Evolutionary conservation across 1,140 invertebrate species (phyloP).

Genomic region (roundworm (Caenorhabditis elegans)): DNA sequence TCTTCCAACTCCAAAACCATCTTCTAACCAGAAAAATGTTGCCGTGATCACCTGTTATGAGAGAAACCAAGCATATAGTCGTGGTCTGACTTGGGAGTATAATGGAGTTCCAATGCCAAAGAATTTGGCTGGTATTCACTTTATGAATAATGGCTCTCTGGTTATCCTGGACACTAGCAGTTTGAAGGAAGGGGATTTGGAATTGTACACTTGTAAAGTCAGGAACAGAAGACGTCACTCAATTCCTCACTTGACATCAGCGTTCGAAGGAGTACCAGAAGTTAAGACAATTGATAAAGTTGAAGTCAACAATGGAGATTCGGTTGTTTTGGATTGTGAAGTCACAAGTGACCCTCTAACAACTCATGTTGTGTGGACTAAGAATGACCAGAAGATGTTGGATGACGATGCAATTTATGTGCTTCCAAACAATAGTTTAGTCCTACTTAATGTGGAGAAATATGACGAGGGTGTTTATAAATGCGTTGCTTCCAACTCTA

Average conservation of each 20-base stretch:
- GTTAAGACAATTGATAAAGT: neutral
- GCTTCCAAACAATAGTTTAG: conserved; percentile 66
- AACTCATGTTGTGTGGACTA: conserved; percentile 55
- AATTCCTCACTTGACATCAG: neutral
- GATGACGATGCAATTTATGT: conserved; percentile 45
- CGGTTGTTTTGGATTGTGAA: conserved; percentile 44
- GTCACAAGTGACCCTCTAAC: conserved; percentile 48
- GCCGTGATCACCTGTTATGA: conserved; percentile 28
- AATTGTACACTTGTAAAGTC: conserved; percentile 32
- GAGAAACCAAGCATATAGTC: neutral
- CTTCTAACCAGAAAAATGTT: neutral
- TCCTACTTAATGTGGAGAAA: conserved; percentile 62
- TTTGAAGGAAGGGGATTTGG: conserved; percentile 40
- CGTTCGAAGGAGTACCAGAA: neutral
- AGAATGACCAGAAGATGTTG: conserved; percentile 56
- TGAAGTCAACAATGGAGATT: conserved; percentile 45
- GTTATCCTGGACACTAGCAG: conserved; percentile 48
- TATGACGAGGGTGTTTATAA: conserved; percentile 68
- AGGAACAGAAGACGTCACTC: conserved; percentile 32
- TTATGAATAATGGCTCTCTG: conserved; percentile 55
- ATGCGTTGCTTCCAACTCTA: conserved; percentile 66
- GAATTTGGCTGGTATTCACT: conserved; percentile 43
- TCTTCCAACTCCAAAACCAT: neutral
- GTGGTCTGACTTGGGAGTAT: conserved; percentile 37
- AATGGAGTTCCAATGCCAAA: conserved; percentile 2